phyloP scores from a whole-genome alignment of 2,797 vertebrate species.

The Lophura swinhoii region DNA sequence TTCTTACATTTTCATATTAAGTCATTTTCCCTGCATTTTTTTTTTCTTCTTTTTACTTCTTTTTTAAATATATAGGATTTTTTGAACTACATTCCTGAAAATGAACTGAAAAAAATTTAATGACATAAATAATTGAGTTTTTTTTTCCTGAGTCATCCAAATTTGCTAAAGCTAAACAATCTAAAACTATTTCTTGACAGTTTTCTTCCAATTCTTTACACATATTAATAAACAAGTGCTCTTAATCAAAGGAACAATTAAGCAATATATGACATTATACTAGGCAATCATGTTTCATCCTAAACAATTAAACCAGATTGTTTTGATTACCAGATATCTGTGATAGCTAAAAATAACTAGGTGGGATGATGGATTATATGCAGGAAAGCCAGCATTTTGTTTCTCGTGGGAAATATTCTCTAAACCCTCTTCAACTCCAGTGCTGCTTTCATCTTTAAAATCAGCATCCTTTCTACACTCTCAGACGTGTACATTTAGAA shows the following conservation, averaged over 20 bases:
- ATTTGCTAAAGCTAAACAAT: not conserved
- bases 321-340: not conserved
- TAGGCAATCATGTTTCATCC: not conserved
- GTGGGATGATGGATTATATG: not conserved
- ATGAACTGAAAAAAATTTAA: not conserved
- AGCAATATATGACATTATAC: not conserved
- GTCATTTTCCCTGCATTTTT: not conserved
- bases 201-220: slow-evolving; percentile 1
- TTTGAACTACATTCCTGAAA: not conserved
- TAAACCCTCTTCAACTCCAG: not conserved
- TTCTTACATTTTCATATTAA: not conserved
- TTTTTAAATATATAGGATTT: not conserved
- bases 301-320: not conserved
- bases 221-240: not conserved
- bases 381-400: not conserved
- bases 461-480: not conserved
- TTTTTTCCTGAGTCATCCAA: not conserved
- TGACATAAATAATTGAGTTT: not conserved
- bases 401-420: not conserved
- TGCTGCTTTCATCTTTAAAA: not conserved
- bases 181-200: not conserved
- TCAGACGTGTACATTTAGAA: not conserved
- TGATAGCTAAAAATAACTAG: not conserved
- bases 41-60: not conserved
- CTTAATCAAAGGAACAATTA: not conserved